Evolutionary conservation across 2,888 invertebrate species (phyloP).

Genomic region (Thymelicus sylvestris): DNA sequence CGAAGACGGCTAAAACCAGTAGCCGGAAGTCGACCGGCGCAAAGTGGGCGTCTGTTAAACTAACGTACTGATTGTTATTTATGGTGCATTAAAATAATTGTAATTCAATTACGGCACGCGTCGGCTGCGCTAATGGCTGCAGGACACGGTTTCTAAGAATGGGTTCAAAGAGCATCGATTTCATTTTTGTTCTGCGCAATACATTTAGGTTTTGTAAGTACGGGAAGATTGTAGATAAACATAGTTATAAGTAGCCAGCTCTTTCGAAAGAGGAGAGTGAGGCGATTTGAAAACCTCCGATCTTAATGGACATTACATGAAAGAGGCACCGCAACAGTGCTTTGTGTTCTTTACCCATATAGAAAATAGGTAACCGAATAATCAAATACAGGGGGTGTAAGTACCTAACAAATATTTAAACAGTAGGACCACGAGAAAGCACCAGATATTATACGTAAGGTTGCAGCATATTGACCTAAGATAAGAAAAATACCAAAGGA

Average conservation of each 20-base stretch:
- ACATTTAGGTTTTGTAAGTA: not conserved
- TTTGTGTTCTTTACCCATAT: too few species aligned
- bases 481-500: not conserved
- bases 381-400: too few species aligned
- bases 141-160: not conserved
- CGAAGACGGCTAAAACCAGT: not conserved
- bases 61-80: conserved; percentile 71
- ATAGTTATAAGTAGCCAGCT: not conserved
- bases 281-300: not conserved
- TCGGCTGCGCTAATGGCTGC: conserved; percentile 19
- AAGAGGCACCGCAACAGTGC: too few species aligned
- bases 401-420: too few species aligned
- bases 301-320: too few species aligned
- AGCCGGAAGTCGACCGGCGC: conserved; percentile 5
- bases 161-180: not conserved
- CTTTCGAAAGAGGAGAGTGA: not conserved
- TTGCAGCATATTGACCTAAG: too few species aligned
- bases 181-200: not conserved
- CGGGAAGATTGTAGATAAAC: not conserved
- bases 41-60: conserved; percentile 60
- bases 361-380: too few species aligned
- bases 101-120: conserved; percentile 55
- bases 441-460: too few species aligned
- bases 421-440: too few species aligned
- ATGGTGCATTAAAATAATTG: conserved; percentile 69